These are phyloP conservation scores for Calameuta pallipes DNA, from an alignment of 2,888 invertebrate species.

Conservation along the genomic window DNA sequence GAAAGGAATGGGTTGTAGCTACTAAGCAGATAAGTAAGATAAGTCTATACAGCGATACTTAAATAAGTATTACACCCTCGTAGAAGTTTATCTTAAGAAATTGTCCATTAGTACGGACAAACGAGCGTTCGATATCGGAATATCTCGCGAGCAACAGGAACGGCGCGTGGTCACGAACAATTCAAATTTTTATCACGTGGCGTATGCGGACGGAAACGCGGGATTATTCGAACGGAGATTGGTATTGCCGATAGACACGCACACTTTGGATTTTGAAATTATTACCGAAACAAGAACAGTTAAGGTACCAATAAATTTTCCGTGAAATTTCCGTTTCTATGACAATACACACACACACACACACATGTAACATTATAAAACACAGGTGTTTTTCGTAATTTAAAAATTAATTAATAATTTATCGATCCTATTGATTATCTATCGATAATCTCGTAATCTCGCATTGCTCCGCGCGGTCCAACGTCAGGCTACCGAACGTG, in stretches of 20 bases:
- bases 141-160: constrained; percentile 25
- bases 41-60: no score
- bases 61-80: background rate
- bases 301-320: background rate
- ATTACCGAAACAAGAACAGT: background rate
- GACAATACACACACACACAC: fast-evolving
- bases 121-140: constrained; percentile 28
- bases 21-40: no score
- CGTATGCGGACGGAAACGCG: background rate
- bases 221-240: constrained; percentile 60
- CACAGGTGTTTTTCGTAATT: no score
- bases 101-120: constrained; percentile 20
- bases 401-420: background rate
- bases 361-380: no score
- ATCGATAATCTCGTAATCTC: background rate
- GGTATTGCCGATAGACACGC: constrained; percentile 41
- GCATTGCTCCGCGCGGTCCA: constrained; percentile 29
- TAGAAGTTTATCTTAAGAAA: constrained; percentile 16
- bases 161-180: constrained; percentile 57
- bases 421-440: background rate
- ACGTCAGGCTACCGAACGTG: constrained; percentile 41
- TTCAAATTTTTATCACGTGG: constrained; percentile 52
- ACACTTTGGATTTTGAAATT: background rate
- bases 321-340: no score
- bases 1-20: no score